These are phyloP conservation scores for Astreopora myriophthalma DNA, from an alignment of 64 coral and sea anemone genomes.

Conservation along the genomic window DNA sequence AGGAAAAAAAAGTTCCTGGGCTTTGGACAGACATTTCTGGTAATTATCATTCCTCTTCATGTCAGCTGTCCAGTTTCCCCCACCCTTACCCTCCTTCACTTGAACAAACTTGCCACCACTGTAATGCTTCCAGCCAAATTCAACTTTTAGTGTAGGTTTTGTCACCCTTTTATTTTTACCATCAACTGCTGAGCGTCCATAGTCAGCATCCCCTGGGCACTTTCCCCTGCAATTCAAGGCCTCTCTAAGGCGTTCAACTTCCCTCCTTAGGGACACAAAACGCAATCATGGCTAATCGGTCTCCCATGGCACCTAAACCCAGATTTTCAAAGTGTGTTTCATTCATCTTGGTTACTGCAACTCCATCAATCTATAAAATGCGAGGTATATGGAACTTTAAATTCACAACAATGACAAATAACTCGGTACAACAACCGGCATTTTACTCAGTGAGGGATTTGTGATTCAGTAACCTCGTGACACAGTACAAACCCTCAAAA, in stretches of 20 bases:
- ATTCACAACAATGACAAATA: too few species aligned
- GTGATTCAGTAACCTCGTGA: too few species aligned
- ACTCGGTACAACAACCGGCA: too few species aligned
- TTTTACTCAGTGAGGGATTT: too few species aligned
- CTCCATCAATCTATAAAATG: conserved; percentile 7
- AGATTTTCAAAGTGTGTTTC: too few species aligned
- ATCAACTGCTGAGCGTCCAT: background rate
- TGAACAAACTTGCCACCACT: background rate
- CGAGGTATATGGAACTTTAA: too few species aligned
- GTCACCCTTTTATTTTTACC: conserved; percentile 10
- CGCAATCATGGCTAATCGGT: background rate
- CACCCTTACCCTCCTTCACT: conserved; percentile 40
- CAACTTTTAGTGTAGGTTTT: conserved; percentile 30
- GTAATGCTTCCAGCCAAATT: conserved; percentile 39
- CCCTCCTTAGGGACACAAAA: background rate
- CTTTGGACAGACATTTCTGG: conserved; percentile 28
- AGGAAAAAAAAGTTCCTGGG: conserved; percentile 39
- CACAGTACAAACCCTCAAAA: too few species aligned
- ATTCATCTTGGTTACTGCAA: background rate
- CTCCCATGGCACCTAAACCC: conserved; percentile 28
- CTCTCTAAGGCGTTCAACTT: conserved; percentile 17
- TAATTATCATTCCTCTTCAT: background rate
- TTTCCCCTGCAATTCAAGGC: conserved; percentile 7
- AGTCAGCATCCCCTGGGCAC: background rate
- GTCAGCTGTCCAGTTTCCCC: conserved; percentile 19